Percentiles rank a stretch among this genome's conserved stretches.
phyloP scores from a whole-genome alignment of 2,888 invertebrate genomes.

The Eutolmus rufibarbis region DNA sequence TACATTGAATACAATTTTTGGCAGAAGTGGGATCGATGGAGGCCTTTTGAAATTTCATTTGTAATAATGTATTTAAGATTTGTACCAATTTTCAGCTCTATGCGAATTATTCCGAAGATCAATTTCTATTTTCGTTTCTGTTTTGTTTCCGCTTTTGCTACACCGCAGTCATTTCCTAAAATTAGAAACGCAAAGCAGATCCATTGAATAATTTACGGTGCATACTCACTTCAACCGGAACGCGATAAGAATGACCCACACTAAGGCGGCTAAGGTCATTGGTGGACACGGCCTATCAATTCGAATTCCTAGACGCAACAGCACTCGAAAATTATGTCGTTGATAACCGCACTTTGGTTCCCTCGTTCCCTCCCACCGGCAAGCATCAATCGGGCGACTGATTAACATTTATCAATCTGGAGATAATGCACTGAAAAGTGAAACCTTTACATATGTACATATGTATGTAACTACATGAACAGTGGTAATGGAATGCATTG shows the following conservation, averaged over 20 bases:
- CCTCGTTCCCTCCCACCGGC: too few relatives aligned
- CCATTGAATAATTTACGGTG: neutral
- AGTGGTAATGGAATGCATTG: neutral
- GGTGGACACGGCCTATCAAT: neutral
- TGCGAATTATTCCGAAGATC: too few relatives aligned
- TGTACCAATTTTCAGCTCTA: too few relatives aligned
- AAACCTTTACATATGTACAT: neutral
- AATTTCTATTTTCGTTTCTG: too few relatives aligned
- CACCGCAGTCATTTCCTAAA: neutral
- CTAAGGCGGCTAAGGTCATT: neutral
- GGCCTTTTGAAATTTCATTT: too few relatives aligned
- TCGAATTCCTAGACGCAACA: neutral
- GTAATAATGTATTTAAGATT: too few relatives aligned
- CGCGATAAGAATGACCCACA: neutral
- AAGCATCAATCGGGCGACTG: neutral
- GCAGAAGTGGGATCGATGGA: too few relatives aligned
- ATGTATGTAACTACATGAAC: neutral
- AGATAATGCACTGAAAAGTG: neutral
- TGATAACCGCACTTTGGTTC: neutral
- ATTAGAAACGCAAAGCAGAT: neutral
- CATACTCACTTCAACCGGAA: neutral
- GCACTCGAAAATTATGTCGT: neutral
- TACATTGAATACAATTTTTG: too few relatives aligned
- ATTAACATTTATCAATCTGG: neutral
- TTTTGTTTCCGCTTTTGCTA: neutral